Conservation (phyloP, 2,888 invertebrate genomes). For the Luperina nickerlii region DNA sequence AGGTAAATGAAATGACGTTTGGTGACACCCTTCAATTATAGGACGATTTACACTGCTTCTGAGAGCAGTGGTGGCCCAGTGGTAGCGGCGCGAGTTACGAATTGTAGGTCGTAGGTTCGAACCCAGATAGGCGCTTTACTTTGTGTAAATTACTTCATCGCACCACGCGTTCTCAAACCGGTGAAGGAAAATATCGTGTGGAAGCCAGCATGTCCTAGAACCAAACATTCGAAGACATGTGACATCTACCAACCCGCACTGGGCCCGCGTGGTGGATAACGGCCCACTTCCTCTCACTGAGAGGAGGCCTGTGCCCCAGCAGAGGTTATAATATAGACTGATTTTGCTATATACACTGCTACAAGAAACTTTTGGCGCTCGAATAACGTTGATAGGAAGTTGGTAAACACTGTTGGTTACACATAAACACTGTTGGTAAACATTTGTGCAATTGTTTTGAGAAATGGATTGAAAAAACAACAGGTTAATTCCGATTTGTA, state of each 20-base stretch:
- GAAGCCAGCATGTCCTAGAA: neutral
- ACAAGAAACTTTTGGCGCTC: neutral
- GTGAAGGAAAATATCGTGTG: neutral
- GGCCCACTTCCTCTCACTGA: neutral
- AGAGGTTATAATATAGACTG: no score
- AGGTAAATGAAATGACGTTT: conserved; percentile 17
- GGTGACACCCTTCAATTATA: neutral
- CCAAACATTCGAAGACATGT: no score
- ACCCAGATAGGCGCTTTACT: neutral
- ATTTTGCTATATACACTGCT: neutral
- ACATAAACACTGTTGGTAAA: neutral
- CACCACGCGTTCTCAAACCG: neutral
- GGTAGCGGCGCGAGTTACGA: neutral
- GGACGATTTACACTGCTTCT: neutral
- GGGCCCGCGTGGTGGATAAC: neutral
- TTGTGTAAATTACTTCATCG: neutral
- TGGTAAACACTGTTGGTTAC: no score
- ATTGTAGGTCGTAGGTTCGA: neutral
- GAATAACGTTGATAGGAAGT: neutral
- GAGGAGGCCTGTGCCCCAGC: no score
- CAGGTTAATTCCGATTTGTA: neutral
- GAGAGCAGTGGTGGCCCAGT: neutral
- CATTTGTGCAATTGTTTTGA: neutral
- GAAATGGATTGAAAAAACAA: neutral
- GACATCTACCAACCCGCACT: neutral